Percentiles rank a stretch among this genome's conserved stretches.
Evolutionary conservation across 1,140 invertebrate genomes (phyloP).

Genomic region (Trichoplusia ni): DNA sequence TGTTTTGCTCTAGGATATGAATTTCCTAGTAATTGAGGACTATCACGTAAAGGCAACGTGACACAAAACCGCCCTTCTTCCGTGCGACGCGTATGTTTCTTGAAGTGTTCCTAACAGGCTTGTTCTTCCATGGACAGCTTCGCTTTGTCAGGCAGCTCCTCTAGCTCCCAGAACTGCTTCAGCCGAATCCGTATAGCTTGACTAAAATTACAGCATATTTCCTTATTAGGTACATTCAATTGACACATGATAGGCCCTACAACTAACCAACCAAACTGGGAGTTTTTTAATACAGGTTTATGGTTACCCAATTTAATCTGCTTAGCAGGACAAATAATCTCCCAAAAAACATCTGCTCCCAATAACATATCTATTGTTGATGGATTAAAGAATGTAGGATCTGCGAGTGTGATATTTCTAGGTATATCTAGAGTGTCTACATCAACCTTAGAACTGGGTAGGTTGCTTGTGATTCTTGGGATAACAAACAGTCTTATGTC

Average conservation of each 20-base stretch:
- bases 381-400: neutral
- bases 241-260: neutral
- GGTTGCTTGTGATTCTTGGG: neutral
- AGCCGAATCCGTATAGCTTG: neutral
- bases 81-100: too few relatives aligned
- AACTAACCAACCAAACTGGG: neutral
- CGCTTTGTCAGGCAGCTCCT: too few relatives aligned
- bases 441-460: neutral
- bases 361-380: neutral
- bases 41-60: too few relatives aligned
- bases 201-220: neutral
- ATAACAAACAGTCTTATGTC: neutral
- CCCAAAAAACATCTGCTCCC: neutral
- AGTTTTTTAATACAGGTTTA: neutral
- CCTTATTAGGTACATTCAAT: neutral
- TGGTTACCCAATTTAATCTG: neutral
- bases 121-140: too few relatives aligned
- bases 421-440: neutral
- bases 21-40: too few relatives aligned
- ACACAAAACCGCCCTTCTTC: too few relatives aligned
- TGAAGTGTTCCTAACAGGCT: too few relatives aligned
- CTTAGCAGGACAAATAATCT: neutral
- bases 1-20: too few relatives aligned
- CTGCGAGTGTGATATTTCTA: neutral
- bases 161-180: too few relatives aligned